Evolutionary conservation across 2,113 vertebrate genomes (phyloP).

Genomic region (Lagenorhynchus albirostris): DNA sequence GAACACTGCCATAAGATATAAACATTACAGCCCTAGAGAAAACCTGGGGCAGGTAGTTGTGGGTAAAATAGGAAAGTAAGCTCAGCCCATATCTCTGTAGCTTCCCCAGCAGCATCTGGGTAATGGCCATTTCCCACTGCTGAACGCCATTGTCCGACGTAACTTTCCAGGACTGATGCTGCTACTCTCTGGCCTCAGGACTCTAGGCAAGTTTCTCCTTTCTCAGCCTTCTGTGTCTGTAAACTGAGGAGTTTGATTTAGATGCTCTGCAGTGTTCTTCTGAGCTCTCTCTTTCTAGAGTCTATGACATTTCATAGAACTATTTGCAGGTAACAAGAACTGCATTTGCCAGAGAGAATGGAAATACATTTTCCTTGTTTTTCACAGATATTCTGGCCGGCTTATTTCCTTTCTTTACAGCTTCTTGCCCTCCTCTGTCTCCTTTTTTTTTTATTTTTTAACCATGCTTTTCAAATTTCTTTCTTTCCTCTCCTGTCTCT

Average conservation of each 20-base stretch:
- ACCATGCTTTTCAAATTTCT: background rate
- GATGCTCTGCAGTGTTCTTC: background rate
- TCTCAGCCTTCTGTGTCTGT: background rate
- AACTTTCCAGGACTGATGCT: no score
- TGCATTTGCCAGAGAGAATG: background rate
- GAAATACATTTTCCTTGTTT: background rate
- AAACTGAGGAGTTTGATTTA: background rate
- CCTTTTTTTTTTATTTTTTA: background rate
- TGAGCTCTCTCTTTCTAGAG: background rate
- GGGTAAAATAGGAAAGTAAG: background rate
- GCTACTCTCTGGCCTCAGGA: background rate
- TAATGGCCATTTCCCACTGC: background rate
- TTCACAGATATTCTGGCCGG: background rate
- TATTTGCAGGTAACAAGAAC: background rate
- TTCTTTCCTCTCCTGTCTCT: background rate
- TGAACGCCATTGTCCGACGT: background rate
- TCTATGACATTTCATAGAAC: background rate
- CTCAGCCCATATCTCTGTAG: rapidly evolving
- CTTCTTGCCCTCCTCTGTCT: background rate
- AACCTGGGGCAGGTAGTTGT: background rate
- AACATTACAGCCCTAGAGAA: background rate
- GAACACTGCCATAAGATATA: background rate
- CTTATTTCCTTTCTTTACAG: background rate
- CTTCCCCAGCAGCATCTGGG: background rate
- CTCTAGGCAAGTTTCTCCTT: background rate